Base-by-base conservation (phyloP, 1,140 invertebrate species). In the Drosophila kohkoa region DNA sequence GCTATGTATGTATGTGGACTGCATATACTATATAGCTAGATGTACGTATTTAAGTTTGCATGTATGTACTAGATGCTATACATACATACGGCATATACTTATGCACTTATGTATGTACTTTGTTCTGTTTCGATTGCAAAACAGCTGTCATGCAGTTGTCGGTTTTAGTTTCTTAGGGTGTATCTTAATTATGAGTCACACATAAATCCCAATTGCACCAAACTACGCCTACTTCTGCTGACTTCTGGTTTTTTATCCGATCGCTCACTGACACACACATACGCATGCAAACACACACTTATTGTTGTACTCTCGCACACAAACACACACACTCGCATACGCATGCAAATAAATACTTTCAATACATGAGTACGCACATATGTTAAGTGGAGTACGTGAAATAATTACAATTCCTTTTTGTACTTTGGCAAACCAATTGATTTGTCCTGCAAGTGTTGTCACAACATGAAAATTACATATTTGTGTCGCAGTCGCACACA, bases 151-250 rank as follows among this genome's bases (percentile, higher is more conserved):
- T 13, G 54, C 59, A 60, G 70, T 64, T 32, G 65, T 59, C 63
- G 67, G 35, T 64, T 75, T 75, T 62, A 69, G 62, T 75, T 78
- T 87, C 76, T 75, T 77, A 55, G 74, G 82, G 83, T 87, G 77
- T 87, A 79, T 73, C 82, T 81, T 88, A 77, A 79, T 82, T 68
- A 80, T 87, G 83, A 87, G 67, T 87, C 83, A 87, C 77, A 77
- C 83, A 87, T 77, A 77, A 77, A 77, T 80, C 87, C 77, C 74
- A 82, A 82, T 82, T 87, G 83, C 72, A 76, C 49, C 52, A 76
- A 76, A 87, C 68, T 63, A 75, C 74, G 77, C 54, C 72, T 78
- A 79, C 62, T 75, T 64, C 66, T 71, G 72, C 68, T 69, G 64
- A 55, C 70, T 77, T 73, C 57, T 65, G 74, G 71, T 81, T 63